phyloP scores from a whole-genome alignment of 1,140 invertebrate genomes.

The Trypoxylus dichotomus region DNA sequence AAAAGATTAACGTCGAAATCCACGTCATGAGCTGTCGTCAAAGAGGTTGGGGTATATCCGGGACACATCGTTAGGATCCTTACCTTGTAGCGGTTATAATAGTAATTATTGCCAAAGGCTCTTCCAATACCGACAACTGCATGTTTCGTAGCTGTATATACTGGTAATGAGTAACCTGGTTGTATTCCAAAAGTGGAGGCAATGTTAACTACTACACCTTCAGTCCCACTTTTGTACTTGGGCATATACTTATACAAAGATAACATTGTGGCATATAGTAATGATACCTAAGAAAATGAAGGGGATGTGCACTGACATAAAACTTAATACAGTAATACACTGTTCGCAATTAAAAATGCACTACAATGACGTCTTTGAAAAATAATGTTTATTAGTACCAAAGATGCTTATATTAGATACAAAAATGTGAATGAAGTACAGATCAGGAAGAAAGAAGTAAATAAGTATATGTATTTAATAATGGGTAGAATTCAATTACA shows the following conservation, averaged over 20 bases:
- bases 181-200: slow-evolving; percentile 52
- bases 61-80: slow-evolving; percentile 51
- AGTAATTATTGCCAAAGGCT: slow-evolving; percentile 48
- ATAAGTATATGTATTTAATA: too few species aligned
- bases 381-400: too few species aligned
- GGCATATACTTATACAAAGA: slow-evolving; percentile 43
- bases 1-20: not conserved
- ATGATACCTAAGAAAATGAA: slow-evolving; percentile 1
- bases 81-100: slow-evolving; percentile 51
- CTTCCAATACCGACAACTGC: slow-evolving; percentile 57
- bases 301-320: not conserved
- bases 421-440: too few species aligned
- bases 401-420: too few species aligned
- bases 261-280: slow-evolving; percentile 30
- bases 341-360: too few species aligned
- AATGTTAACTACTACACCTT: slow-evolving; percentile 52
- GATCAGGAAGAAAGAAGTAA: too few species aligned
- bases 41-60: slow-evolving; percentile 22
- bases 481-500: too few species aligned
- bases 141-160: slow-evolving; percentile 57
- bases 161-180: slow-evolving; percentile 49
- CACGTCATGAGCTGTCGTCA: not conserved
- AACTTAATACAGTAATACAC: too few species aligned
- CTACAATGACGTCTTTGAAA: too few species aligned
- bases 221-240: slow-evolving; percentile 39